Evolutionary conservation across 2,797 vertebrate species (phyloP), one percentile per base, ranked within the genome.

Genomic region (Bovichtus variegatus): DNA sequence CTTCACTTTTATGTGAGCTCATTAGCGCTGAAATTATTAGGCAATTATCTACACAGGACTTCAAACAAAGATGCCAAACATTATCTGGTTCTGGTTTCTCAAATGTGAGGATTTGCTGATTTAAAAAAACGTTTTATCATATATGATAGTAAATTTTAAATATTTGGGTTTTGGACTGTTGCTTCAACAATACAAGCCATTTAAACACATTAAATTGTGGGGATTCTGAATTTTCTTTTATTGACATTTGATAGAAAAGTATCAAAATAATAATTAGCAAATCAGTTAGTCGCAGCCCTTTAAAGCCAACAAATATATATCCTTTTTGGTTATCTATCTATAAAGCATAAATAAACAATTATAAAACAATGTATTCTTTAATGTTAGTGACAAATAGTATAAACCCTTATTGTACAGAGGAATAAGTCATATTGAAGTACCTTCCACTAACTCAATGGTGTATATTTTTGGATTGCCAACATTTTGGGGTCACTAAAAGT

Each of bases 1-100:
- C 51, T 55, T 75, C 16, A 27, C 41, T 46, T 23, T 23, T 54
- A 74, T 21, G 6, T 53, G 58, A 59, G 25, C 53, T 69, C 60
- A 63, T 49, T 50, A 43, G 15, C 21, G 8, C 4, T n/a, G 6
- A 59, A 64, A 71, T 34, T 0, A 59, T 53, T 10, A 3, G 1
- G 34, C 12, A 27, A 2, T 58, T 18, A 44, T 15, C 9, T 4
- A 53, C 23, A 50, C 12, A 34, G 58, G 54, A 61, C 21, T 31
- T 43, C 25, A 19, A 41, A 41, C 12, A 53, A 44, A 27, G 2
- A 36, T 16, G 11, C 9, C 1, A 10, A 49, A 50, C 21, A 15
- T 25, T 5, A 54, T 34, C 16, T 31, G 34, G 29, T 29, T 53
- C 38, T 44, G 27, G 6, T 47, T 29, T 50, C 19, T 18, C 4